phyloP scores from a whole-genome alignment of 2,113 vertebrate genomes.

The Reinhardtius hippoglossoides region DNA sequence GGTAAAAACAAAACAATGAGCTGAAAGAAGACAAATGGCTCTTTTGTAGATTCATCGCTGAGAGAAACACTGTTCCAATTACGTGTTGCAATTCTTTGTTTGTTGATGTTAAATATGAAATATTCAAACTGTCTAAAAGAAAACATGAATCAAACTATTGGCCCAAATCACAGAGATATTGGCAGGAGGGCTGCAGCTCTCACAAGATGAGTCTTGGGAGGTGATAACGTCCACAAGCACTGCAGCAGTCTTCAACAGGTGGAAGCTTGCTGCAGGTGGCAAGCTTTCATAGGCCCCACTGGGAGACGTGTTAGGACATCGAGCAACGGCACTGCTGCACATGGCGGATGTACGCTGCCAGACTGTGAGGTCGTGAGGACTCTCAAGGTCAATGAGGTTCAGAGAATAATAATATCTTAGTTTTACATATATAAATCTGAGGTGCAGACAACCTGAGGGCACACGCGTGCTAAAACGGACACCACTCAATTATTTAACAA shows the following conservation, averaged over 20 bases:
- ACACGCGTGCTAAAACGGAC: slow-evolving; percentile 11
- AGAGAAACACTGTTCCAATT: no score
- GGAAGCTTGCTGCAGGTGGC: slow-evolving; percentile 65
- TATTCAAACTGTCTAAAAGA: background rate
- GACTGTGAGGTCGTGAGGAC: slow-evolving; percentile 19
- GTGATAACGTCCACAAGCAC: slow-evolving; percentile 6
- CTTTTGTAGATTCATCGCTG: background rate
- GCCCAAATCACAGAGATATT: background rate
- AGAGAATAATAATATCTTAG: slow-evolving; percentile 4
- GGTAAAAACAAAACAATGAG: background rate
- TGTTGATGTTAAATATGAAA: background rate
- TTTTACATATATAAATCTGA: slow-evolving; percentile 8
- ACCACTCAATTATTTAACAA: background rate
- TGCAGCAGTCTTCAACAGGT: slow-evolving; percentile 31
- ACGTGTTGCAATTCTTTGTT: background rate
- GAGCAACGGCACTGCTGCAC: slow-evolving; percentile 13
- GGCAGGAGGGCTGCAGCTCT: background rate
- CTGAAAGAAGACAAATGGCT: background rate
- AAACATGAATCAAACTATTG: background rate
- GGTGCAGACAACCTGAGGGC: background rate
- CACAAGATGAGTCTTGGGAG: slow-evolving; percentile 15
- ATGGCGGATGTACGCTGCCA: slow-evolving; percentile 5
- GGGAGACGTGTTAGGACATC: slow-evolving; percentile 42
- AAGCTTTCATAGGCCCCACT: slow-evolving; percentile 30
- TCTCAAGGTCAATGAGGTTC: background rate